These are phyloP conservation scores for Gadopsis bispinosus DNA, from an alignment of 2,797 vertebrate species.

Conservation along the genomic window DNA sequence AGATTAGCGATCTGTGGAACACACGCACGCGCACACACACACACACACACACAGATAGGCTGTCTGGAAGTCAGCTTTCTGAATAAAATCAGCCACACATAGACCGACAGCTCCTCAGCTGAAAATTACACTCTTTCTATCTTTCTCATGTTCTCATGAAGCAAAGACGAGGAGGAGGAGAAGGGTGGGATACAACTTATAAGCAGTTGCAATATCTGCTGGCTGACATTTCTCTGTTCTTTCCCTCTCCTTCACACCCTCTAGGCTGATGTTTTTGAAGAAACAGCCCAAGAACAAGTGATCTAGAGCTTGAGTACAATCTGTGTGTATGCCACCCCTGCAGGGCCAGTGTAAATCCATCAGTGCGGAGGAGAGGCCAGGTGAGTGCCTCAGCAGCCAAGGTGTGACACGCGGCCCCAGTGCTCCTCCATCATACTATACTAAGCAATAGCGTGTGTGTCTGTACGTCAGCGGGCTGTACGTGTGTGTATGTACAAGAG, in stretches of 20 bases:
- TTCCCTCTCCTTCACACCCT: slow-evolving; percentile 51
- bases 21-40: slow-evolving; percentile 31
- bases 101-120: slow-evolving; percentile 26
- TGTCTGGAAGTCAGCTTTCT: slow-evolving; percentile 51
- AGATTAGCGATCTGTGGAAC: slow-evolving; percentile 82
- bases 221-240: slow-evolving; percentile 43
- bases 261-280: slow-evolving; percentile 31
- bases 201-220: slow-evolving; percentile 33
- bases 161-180: slow-evolving; percentile 16
- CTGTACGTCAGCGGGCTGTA: slow-evolving; percentile 17
- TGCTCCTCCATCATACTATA: slow-evolving; percentile 72
- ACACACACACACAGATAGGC: background rate
- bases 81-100: slow-evolving; percentile 55
- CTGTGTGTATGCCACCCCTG: slow-evolving; percentile 25
- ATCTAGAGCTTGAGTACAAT: slow-evolving; percentile 32
- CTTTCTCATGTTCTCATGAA: slow-evolving; percentile 31
- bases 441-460: slow-evolving; percentile 52
- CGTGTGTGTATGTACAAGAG: slow-evolving; percentile 32
- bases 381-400: slow-evolving; percentile 65
- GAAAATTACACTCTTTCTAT: slow-evolving; percentile 43
- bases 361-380: slow-evolving; percentile 64
- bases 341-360: slow-evolving; percentile 63
- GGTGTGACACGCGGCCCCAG: slow-evolving; percentile 64
- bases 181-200: background rate
- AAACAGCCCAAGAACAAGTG: slow-evolving; percentile 42